Percentiles rank a stretch among this genome's conserved stretches.
These are phyloP conservation scores for Lytechinus variegatus DNA, from an alignment of 35 echinoderm and acorn worm genomes.

Conservation along the genomic window DNA sequence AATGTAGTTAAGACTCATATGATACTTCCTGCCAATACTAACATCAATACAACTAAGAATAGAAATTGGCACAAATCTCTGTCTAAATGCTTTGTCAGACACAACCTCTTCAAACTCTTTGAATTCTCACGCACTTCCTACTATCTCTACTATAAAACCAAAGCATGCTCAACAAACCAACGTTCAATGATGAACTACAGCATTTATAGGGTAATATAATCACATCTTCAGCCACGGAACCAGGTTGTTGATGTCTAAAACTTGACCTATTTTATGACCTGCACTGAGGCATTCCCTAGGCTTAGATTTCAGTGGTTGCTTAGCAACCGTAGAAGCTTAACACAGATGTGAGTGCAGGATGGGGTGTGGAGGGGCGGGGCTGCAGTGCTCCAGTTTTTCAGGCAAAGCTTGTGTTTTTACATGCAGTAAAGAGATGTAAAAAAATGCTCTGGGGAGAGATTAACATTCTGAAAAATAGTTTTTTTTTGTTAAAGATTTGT, in stretches of 20 bases:
- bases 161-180: not conserved
- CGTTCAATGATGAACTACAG: not conserved
- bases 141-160: not conserved
- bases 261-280: slow-evolving; percentile 18
- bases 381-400: not conserved
- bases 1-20: too few species aligned
- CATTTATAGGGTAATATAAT: not conserved
- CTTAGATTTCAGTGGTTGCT: not conserved
- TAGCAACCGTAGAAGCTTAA: not conserved
- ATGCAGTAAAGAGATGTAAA: not conserved
- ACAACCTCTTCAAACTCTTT: not conserved
- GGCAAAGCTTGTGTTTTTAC: not conserved
- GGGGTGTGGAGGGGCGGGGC: not conserved
- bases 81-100: not conserved
- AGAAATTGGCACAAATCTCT: not conserved
- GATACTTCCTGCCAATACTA: too few species aligned
- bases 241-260: not conserved
- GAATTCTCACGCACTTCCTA: not conserved
- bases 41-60: too few species aligned
- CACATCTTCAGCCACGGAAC: not conserved
- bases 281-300: not conserved
- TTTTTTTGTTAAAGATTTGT: too few species aligned
- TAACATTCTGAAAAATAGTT: too few species aligned
- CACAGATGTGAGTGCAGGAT: not conserved
- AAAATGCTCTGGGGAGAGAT: too few species aligned